Conservation (phyloP, 2,888 invertebrate genomes). For the Mythimna vitellina region DNA sequence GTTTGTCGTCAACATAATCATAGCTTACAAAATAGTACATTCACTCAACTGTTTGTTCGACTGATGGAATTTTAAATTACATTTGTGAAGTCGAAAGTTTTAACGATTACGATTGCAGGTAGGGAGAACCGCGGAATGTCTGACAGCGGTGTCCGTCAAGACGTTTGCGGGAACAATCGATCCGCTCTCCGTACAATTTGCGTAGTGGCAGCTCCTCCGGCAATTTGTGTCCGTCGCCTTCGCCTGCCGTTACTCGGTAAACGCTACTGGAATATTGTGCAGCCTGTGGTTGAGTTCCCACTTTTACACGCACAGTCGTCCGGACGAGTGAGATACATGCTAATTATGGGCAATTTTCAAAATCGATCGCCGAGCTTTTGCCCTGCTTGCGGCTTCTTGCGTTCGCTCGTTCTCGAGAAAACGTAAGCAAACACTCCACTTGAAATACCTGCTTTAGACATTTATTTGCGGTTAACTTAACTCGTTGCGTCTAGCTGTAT, state of each 20-base stretch:
- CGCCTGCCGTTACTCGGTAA: slow-evolving; percentile 88
- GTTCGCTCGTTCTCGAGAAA: slow-evolving; percentile 78
- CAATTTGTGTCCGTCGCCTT: slow-evolving; percentile 89
- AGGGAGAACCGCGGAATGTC: slow-evolving; percentile 32
- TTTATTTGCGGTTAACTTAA: slow-evolving; percentile 62
- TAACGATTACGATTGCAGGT: slow-evolving; percentile 40
- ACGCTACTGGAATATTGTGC: slow-evolving; percentile 89
- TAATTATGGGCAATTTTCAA: slow-evolving; percentile 90
- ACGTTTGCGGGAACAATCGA: slow-evolving; percentile 81
- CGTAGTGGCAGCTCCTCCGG: slow-evolving; percentile 86
- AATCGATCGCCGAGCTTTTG: slow-evolving; percentile 89
- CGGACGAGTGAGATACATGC: slow-evolving; percentile 87
- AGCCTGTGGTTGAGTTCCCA: slow-evolving; percentile 86
- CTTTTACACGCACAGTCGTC: slow-evolving; percentile 86
- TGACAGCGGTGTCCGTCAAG: slow-evolving; percentile 59
- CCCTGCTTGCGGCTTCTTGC: slow-evolving; percentile 86
- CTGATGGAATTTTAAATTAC: slow-evolving; percentile 43
- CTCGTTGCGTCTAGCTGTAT: slow-evolving; percentile 39
- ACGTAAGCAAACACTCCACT: slow-evolving; percentile 76
- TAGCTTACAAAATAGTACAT: slow-evolving; percentile 48
- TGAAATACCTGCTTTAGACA: slow-evolving; percentile 60
- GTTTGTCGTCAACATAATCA: slow-evolving; percentile 63
- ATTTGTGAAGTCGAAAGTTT: slow-evolving; percentile 43
- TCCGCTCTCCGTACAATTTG: slow-evolving; percentile 83
- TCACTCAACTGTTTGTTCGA: slow-evolving; percentile 56